Evolutionary conservation across 1,140 invertebrate species (phyloP), one percentile per base, ranked within the genome.

Genomic region (Cydia fagiglandana): DNA sequence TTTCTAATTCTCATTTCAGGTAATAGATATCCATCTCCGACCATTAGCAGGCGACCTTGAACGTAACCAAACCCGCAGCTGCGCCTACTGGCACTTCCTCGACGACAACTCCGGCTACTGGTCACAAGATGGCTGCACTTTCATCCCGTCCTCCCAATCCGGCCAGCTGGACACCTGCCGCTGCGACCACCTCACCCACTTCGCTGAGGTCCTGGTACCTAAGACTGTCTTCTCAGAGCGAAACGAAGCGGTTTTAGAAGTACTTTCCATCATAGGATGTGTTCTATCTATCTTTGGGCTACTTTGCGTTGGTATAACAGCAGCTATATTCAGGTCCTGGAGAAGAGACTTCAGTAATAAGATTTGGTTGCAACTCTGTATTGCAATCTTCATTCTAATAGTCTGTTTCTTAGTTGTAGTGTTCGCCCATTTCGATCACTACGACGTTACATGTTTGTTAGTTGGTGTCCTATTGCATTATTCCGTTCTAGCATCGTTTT

Each of bases 141-240:
- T 93, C 64, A 87, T 92, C 24, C 79, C 75, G 24, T 79, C 89
- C n/a, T 75, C 76, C 0, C 24, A 74, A 24, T 45, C 73, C 15
- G 87, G 86, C 9, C 76, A 79, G 34, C 79, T 94, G 13, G 93
- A 93, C 77, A 90, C 86, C 12, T 94, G 93, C 77, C 80, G 91
- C 20, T 94, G 93, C 78, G 79, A 86, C 56, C 93, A 94, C 78
- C 84, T 94, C 5, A 94, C 93, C 0, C 93, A 94, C 78, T 94
- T 94, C 79, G 93, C 93, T 2, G 90, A 94, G 80, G 84, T 94
- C 1, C 80, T 94, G 1, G 80, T 90, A 6, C 86, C 86, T 0
- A 80, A 82, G 17, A 79, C 86, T 2, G 83, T 87, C 0, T 88
- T 93, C 66, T 86, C 88, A 3, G 81, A 90, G 66, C 17, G 17